phyloP scores from a whole-genome alignment of 2,888 invertebrate species.

The Drosophila crucigera region DNA sequence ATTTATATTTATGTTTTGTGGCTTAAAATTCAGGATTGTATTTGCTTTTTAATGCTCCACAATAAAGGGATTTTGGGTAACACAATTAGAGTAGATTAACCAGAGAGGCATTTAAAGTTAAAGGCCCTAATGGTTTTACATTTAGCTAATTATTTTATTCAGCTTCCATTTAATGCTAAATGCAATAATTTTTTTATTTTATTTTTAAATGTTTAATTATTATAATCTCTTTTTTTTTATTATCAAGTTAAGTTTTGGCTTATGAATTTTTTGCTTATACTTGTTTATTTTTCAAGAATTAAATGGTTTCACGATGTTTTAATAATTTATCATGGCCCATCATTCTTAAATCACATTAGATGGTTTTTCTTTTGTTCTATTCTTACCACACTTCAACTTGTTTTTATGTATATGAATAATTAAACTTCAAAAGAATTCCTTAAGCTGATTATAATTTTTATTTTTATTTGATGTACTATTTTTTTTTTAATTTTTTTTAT shows the following conservation, averaged over 20 bases:
- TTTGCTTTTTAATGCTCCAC: background rate
- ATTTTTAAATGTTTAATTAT: background rate
- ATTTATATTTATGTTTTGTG: conserved; percentile 2
- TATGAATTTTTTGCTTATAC: background rate
- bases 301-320: background rate
- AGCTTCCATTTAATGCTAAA: conserved; percentile 1
- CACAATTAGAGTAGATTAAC: conserved; percentile 1
- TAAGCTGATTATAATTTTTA: background rate
- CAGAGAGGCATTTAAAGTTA: background rate
- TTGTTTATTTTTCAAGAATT: background rate
- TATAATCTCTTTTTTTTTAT: background rate
- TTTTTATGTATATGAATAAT: background rate
- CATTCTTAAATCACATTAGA: background rate
- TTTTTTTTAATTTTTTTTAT: background rate
- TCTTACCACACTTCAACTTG: background rate
- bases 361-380: background rate
- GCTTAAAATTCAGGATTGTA: background rate
- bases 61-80: background rate
- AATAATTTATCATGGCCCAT: background rate
- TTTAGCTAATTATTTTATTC: background rate
- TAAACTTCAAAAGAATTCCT: background rate
- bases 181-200: background rate
- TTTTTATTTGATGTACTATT: background rate
- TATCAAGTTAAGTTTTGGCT: background rate
- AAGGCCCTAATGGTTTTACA: background rate